phyloP scores from a whole-genome alignment of 2,888 invertebrate genomes.

The Hirtodrosophila histrioides region DNA sequence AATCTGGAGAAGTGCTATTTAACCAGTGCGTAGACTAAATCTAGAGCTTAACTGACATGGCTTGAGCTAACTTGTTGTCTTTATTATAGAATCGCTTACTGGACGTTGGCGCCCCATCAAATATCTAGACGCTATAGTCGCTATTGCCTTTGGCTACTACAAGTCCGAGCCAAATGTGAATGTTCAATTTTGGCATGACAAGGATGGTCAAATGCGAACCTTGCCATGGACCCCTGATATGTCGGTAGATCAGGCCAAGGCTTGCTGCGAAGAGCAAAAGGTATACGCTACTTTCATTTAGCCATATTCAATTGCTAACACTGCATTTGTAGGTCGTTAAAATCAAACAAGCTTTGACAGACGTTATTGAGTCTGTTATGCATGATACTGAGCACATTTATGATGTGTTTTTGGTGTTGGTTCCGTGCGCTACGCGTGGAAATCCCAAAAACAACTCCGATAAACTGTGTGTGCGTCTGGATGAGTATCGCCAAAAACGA shows the following conservation, averaged over 20 bases:
- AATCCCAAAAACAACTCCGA: constrained; percentile 74
- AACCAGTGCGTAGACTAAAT: constrained; percentile 65
- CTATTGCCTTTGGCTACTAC: constrained; percentile 81
- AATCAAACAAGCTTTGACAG: constrained; percentile 68
- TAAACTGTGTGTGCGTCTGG: constrained; percentile 59
- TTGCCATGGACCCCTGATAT: constrained; percentile 71
- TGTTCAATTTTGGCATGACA: constrained; percentile 73
- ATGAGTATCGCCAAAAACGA: constrained; percentile 73
- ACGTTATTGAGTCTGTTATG: constrained; percentile 70
- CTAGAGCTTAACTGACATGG: not conserved
- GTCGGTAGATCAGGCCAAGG: constrained; percentile 59
- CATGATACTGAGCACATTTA: constrained; percentile 57
- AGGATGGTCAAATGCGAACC: constrained; percentile 51
- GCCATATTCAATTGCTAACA: not conserved
- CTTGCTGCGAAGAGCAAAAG: constrained; percentile 38
- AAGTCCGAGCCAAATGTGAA: constrained; percentile 67
- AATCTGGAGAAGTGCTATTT: constrained; percentile 80
- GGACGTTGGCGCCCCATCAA: constrained; percentile 48
- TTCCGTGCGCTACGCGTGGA: constrained; percentile 80
- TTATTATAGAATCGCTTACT: constrained; percentile 44
- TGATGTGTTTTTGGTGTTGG: constrained; percentile 82
- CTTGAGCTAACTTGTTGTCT: not conserved
- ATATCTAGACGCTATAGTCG: constrained; percentile 80
- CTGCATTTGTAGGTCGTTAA: constrained; percentile 55
- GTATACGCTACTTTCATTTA: constrained; percentile 13